phyloP scores from a whole-genome alignment of 2,113 vertebrate species.

The Anhinga rufa region DNA sequence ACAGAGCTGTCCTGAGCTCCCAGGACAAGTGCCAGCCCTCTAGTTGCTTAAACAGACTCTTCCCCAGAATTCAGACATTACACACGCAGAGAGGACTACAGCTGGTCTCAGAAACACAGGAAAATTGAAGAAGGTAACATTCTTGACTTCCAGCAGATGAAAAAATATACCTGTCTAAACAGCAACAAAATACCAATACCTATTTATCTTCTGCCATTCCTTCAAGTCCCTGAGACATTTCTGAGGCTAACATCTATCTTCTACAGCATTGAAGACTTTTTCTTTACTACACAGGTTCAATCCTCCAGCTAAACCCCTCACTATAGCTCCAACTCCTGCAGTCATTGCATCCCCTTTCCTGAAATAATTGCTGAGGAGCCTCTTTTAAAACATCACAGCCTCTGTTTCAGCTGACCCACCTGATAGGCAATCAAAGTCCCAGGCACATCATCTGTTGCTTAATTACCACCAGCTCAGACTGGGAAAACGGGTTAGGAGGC shows the following conservation, averaged over 20 bases:
- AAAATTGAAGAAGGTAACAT: neutral
- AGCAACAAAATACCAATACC: neutral
- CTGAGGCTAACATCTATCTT: neutral
- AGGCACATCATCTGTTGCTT: neutral
- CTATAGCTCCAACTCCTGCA: accelerated
- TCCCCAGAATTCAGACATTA: neutral
- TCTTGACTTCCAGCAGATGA: neutral
- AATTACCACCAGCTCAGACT: neutral
- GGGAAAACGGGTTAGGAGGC: neutral
- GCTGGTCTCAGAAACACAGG: neutral
- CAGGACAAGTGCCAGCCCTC: neutral
- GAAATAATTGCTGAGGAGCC: accelerated
- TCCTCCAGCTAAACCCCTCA: neutral
- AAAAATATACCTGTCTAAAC: neutral
- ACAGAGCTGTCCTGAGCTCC: neutral
- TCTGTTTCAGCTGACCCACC: neutral
- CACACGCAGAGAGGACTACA: neutral
- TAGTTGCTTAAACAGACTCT: neutral
- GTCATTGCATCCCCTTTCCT: accelerated
- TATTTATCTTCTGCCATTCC: neutral
- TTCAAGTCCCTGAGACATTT: neutral
- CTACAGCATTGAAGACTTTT: neutral
- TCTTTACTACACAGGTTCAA: neutral
- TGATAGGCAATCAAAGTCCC: neutral
- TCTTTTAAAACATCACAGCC: neutral